Percentiles rank a stretch among this genome's conserved stretches.
Evolutionary conservation across 2,888 invertebrate genomes (phyloP).

Genomic region (Oasisia sp.): DNA sequence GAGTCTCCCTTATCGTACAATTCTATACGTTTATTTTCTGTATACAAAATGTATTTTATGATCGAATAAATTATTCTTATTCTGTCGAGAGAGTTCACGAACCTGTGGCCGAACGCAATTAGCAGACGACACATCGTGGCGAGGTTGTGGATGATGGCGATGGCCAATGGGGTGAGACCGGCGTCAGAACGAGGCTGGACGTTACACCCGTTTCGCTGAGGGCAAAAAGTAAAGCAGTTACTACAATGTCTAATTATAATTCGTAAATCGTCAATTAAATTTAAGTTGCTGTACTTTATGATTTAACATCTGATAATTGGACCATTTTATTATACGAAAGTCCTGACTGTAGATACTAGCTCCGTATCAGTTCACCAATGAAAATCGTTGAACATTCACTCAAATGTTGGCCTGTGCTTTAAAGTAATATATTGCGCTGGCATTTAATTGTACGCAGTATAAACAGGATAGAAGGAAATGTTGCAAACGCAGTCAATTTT

Average conservation of each 20-base stretch:
- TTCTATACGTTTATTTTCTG: too few relatives aligned
- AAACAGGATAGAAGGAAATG: neutral
- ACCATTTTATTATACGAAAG: neutral
- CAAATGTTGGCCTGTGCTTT: neutral
- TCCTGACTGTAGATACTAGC: neutral
- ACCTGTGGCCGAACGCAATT: constrained; percentile 52
- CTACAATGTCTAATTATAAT: neutral
- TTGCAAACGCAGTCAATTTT: neutral
- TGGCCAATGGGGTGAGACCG: constrained; percentile 58
- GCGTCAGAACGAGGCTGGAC: constrained; percentile 51
- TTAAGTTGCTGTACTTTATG: neutral
- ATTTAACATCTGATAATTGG: neutral
- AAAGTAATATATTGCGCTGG: neutral
- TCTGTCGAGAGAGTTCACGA: neutral
- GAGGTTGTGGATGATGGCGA: constrained; percentile 57
- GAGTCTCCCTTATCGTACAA: too few relatives aligned
- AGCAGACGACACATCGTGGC: constrained; percentile 54
- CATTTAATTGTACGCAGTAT: neutral
- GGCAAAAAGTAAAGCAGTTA: neutral
- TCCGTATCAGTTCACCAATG: neutral
- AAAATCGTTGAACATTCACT: neutral
- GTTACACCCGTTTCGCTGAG: constrained; percentile 44
- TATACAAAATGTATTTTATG: too few relatives aligned
- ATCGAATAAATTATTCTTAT: too few relatives aligned
- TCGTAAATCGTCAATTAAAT: too few relatives aligned